Base-by-base conservation (phyloP, 2,888 invertebrate genomes). In the Cremastobaeus sp. region DNA sequence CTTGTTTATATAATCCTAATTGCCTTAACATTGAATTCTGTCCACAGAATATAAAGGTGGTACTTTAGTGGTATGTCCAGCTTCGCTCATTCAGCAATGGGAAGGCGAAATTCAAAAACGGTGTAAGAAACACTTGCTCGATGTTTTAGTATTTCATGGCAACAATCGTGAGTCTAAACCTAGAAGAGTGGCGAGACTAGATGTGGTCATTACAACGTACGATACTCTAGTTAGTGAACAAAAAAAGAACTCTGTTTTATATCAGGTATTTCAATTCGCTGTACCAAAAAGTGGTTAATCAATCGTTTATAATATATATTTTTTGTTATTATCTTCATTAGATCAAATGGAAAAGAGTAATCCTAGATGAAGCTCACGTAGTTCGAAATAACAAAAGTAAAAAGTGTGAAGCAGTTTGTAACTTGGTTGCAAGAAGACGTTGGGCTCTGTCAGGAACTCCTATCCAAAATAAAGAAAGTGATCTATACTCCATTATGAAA, bases 381-480 rank as follows among this genome's bases (percentile, higher is more conserved):
- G 94, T 98, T 5, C 92, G 97, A 78, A 98, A 98, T 89, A 91
- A 94, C 85, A 96, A 96, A 88, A 91, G 94, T 5, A 90, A 91
- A 76, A 93, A 93, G 0, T 92, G 95, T 0, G 84, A 89, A 71
- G 93, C 94, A 0, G 93, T 93, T 4, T 93, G 93, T 84, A 88
- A 89, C 1, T 86, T 96, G 41, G 79, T 86, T 0, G 92, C 91
- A 0, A 37, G 39, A 0, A 3, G 89, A 88, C 92, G 96, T 8
- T 96, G 96, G 96, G 93, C 93, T 0, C 90, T 98, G 14, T 97
- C 98, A 0, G 98, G 98, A 18, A 98, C 98, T 0, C 98, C 98
- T 0, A 93, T 99, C 35, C 98, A 98, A 83, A 99, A 99, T 87
- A 95, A 96, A 85, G 94, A 96, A 84, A 88, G 94, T 66, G 97